Base-by-base conservation (phyloP, 2,888 invertebrate genomes). In the Nipponacmea schrenckii region DNA sequence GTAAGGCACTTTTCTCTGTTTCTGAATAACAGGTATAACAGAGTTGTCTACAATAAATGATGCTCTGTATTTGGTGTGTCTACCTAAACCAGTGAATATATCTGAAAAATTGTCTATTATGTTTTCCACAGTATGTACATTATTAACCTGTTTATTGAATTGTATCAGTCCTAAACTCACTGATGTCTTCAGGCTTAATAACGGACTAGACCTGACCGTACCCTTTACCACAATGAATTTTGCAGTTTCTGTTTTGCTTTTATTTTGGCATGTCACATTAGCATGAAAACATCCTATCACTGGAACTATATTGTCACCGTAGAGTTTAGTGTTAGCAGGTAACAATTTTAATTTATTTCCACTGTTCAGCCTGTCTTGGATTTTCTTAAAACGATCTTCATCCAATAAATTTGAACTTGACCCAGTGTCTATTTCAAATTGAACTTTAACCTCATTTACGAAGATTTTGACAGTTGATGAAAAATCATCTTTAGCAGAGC, bases 41-140 rank as follows among this genome's bases (percentile, higher is more conserved):
- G 56, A 20, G 10, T 56, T 24, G 24, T 56, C 56, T 8, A 56
- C 20, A 2, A 56, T 56, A 56, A 56, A 56, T 24, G 56, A 56
- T 24, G 56, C 56, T 56, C n/a, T 24, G 12, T 56, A 56, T 56
- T 56, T 56, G 2, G 56, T 56, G 56, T 56, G 56, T 20, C n/a
- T n/a, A 56, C 56, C 56, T 56, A 56, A 56, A 56, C 56, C 56
- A 20, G 20, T 56, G 20, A 56, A 56, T 56, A 56, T 56, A 20
- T 56, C 56, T 20, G n/a, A 10, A 56, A 10, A 20, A 7, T 56
- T n/a, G 20, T 56, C 20, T 24, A 56, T 2, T 10, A 56, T 56
- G n/a, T 12, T 56, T 0, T 56, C 56, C n/a, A 56, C 24, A 56
- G 2, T 56, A 1, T 39, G 39, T 39, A 39, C 7, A 56, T n/a